Base-by-base conservation (phyloP, 2,888 invertebrate species). In the Acronicta alni region DNA sequence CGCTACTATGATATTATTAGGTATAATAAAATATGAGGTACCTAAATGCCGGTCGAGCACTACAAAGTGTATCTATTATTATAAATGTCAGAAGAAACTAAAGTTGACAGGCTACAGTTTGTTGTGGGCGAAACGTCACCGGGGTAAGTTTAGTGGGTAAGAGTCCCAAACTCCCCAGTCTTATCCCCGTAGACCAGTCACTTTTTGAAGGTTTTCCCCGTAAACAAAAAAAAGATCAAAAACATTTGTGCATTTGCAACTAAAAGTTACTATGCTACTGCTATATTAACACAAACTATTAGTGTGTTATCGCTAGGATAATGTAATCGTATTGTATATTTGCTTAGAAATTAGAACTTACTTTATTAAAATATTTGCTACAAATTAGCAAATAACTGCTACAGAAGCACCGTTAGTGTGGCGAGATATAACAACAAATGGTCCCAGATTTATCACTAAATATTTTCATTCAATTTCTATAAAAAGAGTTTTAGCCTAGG, bases 271-370 rank as follows among this genome's bases (percentile, higher is more conserved):
- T 18, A 17, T 5, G 6, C 14, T 39, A 39, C 17, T 49, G 15
- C n/a, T 10, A 23, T 48, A 16, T 23, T 48, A 26, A 48, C 32
- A 43, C 30, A 35, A 46, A 35, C 14, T 46, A n/a, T 41, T 30
- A 41, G 26, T n/a, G 17, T 7, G 16, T 30, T 14, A 20, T 42
- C 37, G 43, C 14, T 1, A 23, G 38, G 5, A 16, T 15, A 23
- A 14, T 44, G 14, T 57, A 58, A 52, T 65, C 47, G 9, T 32
- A 43, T n/a, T 39, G 17, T 15, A 5, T 35, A 37, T 43, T 38
- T 12, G 16, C 23, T 15, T 10, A 9, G 41, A 42, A 18, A 6
- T 37, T 47, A 18, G 15, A n/a, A 35, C 35, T 6, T n/a, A n/a
- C n/a, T n/a, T 35, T 32, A 3, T 32, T 35, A 35, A n/a, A n/a